Conservation (phyloP, 2,113 vertebrate species). For the Anhinga anhinga region DNA sequence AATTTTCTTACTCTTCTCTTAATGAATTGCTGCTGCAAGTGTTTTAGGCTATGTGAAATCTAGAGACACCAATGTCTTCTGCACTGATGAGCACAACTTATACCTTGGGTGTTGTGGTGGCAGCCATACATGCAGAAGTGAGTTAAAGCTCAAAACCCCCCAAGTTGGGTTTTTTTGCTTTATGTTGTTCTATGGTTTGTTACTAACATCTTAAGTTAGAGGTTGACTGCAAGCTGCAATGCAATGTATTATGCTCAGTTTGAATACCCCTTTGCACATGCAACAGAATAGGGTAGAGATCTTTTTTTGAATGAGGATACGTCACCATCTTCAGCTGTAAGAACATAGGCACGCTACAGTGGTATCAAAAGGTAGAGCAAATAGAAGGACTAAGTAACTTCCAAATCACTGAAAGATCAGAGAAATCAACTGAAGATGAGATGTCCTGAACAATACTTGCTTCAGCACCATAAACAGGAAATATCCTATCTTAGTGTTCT, state of each 20-base stretch:
- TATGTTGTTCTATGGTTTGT: not conserved
- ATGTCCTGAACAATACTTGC: not conserved
- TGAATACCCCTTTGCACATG: not conserved
- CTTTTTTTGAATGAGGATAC: not conserved
- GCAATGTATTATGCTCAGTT: not conserved
- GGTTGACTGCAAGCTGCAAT: not conserved
- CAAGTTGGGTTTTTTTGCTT: not conserved
- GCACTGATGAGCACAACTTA: not conserved
- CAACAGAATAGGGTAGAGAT: not conserved
- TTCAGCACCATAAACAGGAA: not conserved
- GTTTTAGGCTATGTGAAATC: not conserved
- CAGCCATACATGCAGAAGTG: fast-evolving
- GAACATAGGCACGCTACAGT: not conserved
- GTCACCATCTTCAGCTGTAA: not conserved
- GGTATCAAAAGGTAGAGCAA: not conserved
- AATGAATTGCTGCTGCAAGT: not conserved
- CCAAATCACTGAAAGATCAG: not conserved
- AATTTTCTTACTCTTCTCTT: not conserved
- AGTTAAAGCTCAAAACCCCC: not conserved
- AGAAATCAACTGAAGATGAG: not conserved
- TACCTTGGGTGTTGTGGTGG: not conserved
- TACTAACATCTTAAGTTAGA: not conserved
- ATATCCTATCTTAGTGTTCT: not conserved
- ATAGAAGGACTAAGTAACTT: not conserved
- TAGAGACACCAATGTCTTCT: fast-evolving